Conservation (phyloP, 2,113 vertebrate species). For the Bubo blakistoni region DNA sequence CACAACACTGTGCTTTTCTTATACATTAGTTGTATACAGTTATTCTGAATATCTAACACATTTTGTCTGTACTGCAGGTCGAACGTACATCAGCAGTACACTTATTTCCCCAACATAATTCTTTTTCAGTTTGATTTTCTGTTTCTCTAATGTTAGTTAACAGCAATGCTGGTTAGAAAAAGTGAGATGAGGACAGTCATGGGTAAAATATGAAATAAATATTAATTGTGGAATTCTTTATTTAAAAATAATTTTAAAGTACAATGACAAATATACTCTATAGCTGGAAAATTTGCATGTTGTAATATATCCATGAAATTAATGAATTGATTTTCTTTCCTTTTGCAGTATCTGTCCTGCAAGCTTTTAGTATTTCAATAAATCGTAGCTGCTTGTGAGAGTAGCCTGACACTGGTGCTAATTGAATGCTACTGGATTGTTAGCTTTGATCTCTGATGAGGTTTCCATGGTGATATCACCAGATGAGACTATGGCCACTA, state of each 20-base stretch:
- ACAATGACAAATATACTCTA: not conserved
- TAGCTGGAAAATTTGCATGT: not conserved
- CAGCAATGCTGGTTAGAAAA: slow-evolving; percentile 1
- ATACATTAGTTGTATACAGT: not conserved
- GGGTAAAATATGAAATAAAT: slow-evolving; percentile 24
- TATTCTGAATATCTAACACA: not conserved
- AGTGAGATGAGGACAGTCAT: not conserved
- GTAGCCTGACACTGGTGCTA: not conserved
- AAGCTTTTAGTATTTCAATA: not conserved
- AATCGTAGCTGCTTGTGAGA: not conserved
- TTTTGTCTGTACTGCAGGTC: slow-evolving; percentile 14
- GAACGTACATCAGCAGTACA: not conserved
- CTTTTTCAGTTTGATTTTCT: slow-evolving; percentile 4
- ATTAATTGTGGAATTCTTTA: slow-evolving; percentile 3
- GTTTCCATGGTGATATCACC: slow-evolving; percentile 13
- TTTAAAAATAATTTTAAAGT: not conserved
- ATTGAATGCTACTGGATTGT: not conserved
- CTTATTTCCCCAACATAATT: slow-evolving; percentile 8
- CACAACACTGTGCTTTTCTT: not conserved
- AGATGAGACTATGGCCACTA: not conserved
- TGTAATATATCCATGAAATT: not conserved
- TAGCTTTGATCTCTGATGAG: not conserved
- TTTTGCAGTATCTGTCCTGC: not conserved
- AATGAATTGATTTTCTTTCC: not conserved
- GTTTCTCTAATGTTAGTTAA: slow-evolving; percentile 1